Conservation (phyloP, 2,888 invertebrate genomes). For the Patella pellucida region DNA sequence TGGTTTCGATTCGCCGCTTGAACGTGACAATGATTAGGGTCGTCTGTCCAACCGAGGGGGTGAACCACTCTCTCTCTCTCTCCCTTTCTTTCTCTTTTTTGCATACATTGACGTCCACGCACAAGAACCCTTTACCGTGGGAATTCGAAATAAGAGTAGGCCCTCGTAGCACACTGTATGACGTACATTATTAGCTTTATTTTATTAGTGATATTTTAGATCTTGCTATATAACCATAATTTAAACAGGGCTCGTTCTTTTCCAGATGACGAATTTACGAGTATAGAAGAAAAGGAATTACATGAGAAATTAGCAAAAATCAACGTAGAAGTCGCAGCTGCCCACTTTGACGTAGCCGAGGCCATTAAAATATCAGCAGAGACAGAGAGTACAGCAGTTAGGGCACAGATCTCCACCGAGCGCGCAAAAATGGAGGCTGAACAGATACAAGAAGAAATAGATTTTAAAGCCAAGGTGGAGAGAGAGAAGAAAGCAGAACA, state of each 20-base stretch:
- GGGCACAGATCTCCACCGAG: conserved; percentile 49
- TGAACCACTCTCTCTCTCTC: too few relatives aligned
- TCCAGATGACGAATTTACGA: conserved; percentile 49
- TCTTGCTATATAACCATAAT: neutral
- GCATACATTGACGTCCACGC: too few relatives aligned
- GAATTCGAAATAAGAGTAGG: too few relatives aligned
- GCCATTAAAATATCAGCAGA: conserved; percentile 57
- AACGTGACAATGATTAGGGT: too few relatives aligned
- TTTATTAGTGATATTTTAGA: neutral
- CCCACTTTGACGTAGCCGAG: conserved; percentile 59
- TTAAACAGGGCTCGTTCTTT: conserved; percentile 16
- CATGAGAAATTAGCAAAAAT: conserved; percentile 54
- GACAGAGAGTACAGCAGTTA: conserved; percentile 55
- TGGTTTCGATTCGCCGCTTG: too few relatives aligned
- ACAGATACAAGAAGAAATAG: conserved; percentile 50
- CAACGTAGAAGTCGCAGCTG: conserved; percentile 60
- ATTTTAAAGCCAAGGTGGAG: conserved; percentile 41
- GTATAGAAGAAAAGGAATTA: conserved; percentile 56
- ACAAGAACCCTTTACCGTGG: too few relatives aligned
- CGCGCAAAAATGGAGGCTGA: conserved; percentile 33
- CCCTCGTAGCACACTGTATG: too few relatives aligned
- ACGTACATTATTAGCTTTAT: too few relatives aligned
- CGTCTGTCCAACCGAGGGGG: too few relatives aligned
- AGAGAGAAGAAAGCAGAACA: conserved; percentile 27
- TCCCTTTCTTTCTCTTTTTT: too few relatives aligned